Evolutionary conservation across 2,797 vertebrate genomes (phyloP).

Genomic region (Falco peregrinus): DNA sequence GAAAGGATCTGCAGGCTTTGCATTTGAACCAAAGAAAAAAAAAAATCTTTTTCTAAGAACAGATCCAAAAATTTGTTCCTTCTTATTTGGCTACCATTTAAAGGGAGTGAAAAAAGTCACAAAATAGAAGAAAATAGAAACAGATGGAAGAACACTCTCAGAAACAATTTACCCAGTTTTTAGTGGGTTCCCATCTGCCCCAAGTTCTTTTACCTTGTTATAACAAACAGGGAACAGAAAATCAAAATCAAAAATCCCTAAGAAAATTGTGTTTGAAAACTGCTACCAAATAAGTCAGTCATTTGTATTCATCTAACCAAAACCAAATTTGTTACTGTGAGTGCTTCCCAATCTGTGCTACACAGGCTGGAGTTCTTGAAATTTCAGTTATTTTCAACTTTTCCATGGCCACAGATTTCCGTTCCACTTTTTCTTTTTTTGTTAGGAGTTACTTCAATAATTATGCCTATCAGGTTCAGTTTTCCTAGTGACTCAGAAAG

Average conservation of each 20-base stretch:
- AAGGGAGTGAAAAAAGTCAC: background rate
- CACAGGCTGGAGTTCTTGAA: background rate
- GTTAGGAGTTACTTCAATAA: background rate
- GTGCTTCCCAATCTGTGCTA: background rate
- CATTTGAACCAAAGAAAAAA: background rate
- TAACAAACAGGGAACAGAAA: background rate
- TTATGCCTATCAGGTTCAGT: background rate
- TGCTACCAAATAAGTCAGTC: background rate
- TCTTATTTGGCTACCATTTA: conserved; percentile 17
- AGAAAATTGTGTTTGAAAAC: background rate
- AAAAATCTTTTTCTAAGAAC: background rate
- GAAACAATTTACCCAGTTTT: conserved; percentile 1
- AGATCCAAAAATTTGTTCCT: background rate
- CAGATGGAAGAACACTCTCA: conserved; percentile 24
- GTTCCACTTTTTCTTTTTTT: background rate
- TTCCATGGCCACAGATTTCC: background rate
- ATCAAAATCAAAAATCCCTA: background rate
- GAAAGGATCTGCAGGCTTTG: background rate
- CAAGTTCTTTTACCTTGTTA: conserved; percentile 18
- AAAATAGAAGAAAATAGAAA: conserved; percentile 27
- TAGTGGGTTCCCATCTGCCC: background rate
- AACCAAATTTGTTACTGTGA: background rate
- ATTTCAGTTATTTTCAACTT: background rate
- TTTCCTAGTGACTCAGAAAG: background rate
- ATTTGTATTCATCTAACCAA: background rate